phyloP scores from a whole-genome alignment of 2,113 vertebrate genomes.

The Trogon melanurus region DNA sequence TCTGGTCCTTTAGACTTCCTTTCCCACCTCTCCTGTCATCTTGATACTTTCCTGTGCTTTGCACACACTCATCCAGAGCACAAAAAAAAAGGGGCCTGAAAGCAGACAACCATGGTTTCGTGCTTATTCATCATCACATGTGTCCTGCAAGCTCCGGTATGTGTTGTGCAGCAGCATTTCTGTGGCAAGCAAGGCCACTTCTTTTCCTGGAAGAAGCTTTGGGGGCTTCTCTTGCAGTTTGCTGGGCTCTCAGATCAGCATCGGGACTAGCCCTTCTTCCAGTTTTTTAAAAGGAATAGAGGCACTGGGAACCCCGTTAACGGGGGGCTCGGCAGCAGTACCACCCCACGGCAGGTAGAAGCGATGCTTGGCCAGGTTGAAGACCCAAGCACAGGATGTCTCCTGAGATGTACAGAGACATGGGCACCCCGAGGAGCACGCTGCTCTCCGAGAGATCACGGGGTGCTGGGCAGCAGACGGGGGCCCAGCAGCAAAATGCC shows the following conservation, averaged over 20 bases:
- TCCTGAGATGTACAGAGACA: rapidly evolving
- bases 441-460: not conserved
- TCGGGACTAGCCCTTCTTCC: too few species aligned
- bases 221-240: not conserved
- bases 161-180: rapidly evolving
- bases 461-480: not conserved
- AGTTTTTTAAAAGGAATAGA: too few species aligned
- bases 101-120: not conserved
- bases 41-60: not conserved
- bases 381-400: not conserved
- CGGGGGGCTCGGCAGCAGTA: rapidly evolving
- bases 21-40: not conserved
- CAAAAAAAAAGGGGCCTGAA: not conserved
- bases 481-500: not conserved
- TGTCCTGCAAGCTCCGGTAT: not conserved
- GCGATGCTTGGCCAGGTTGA: not conserved
- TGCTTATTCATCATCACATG: conserved; percentile 48
- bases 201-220: not conserved
- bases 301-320: rapidly evolving
- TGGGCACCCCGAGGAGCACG: not conserved
- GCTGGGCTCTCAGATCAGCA: too few species aligned
- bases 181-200: not conserved
- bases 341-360: rapidly evolving
- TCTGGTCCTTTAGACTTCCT: not conserved
- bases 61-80: not conserved